These are phyloP conservation scores for Alces alces DNA, from an alignment of 2,113 vertebrate genomes.

Conservation along the genomic window DNA sequence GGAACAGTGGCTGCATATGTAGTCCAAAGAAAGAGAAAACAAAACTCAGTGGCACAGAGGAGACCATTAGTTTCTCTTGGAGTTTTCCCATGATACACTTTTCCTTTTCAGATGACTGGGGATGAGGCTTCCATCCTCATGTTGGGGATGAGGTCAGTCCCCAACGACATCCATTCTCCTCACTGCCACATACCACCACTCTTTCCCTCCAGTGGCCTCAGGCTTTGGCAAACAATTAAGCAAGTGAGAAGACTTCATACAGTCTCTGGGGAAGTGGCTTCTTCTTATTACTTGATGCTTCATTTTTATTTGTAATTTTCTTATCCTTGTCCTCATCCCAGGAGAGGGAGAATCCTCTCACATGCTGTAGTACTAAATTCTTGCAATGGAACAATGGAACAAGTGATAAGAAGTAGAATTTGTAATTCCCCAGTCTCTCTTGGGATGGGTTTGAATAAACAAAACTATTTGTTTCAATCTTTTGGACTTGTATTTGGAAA, in stretches of 20 bases:
- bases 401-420: neutral
- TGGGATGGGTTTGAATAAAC: neutral
- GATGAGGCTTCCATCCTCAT: neutral
- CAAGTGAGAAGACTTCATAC: neutral
- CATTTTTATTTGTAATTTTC: slow-evolving; percentile 37
- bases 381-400: neutral
- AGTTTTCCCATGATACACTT: neutral
- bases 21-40: neutral
- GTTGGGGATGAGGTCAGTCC: neutral
- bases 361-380: neutral
- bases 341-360: neutral
- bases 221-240: neutral
- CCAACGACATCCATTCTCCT: neutral
- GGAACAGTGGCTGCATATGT: neutral
- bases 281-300: neutral
- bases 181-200: rapidly evolving
- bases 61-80: neutral
- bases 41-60: neutral
- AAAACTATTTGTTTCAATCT: neutral
- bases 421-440: neutral
- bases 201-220: neutral
- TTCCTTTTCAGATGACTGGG: neutral
- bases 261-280: neutral
- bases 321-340: neutral
- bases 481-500: neutral